phyloP scores from a whole-genome alignment of 2,113 vertebrate genomes.

The Aspidoscelis tigris region DNA sequence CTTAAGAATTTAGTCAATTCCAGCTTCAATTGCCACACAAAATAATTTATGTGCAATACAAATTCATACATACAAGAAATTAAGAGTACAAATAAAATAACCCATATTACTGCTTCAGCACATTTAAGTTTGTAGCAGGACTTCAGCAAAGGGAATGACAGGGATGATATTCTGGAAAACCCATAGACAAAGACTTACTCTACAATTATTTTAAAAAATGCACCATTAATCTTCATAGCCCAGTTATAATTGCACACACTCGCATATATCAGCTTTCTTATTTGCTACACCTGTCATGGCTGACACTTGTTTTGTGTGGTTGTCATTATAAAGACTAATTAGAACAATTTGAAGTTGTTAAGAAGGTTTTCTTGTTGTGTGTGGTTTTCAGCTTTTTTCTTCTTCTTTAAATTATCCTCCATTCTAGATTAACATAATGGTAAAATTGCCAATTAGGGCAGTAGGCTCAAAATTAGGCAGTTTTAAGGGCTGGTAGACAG shows the following conservation, averaged over 20 bases:
- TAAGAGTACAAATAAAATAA: no score
- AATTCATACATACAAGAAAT: no score
- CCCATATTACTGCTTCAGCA: not conserved
- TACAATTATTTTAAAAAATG: conserved; percentile 74
- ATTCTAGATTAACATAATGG: conserved; percentile 45
- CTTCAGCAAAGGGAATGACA: not conserved
- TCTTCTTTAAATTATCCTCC: conserved; percentile 45
- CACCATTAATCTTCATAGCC: conserved; percentile 77
- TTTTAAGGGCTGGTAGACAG: conserved; percentile 55
- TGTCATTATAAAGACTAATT: conserved; percentile 71
- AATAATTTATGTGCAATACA: no score
- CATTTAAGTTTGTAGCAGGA: not conserved
- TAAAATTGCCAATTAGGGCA: conserved; percentile 59
- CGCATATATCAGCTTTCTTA: conserved; percentile 77
- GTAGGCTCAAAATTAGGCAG: conserved; percentile 27
- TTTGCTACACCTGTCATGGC: conserved; percentile 77
- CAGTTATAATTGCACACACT: conserved; percentile 77
- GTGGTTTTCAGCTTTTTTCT: not conserved
- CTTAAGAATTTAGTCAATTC: no score
- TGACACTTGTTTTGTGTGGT: conserved; percentile 67
- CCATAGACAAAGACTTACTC: conserved; percentile 51
- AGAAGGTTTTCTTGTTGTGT: conserved; percentile 23
- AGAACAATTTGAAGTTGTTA: conserved; percentile 67
- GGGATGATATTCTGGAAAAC: not conserved
- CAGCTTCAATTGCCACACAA: no score